A percentile compares a stretch with the other conserved stretches of the same genome.
phyloP scores from a whole-genome alignment of 1,140 invertebrate species.

The Calliphora vicina region DNA sequence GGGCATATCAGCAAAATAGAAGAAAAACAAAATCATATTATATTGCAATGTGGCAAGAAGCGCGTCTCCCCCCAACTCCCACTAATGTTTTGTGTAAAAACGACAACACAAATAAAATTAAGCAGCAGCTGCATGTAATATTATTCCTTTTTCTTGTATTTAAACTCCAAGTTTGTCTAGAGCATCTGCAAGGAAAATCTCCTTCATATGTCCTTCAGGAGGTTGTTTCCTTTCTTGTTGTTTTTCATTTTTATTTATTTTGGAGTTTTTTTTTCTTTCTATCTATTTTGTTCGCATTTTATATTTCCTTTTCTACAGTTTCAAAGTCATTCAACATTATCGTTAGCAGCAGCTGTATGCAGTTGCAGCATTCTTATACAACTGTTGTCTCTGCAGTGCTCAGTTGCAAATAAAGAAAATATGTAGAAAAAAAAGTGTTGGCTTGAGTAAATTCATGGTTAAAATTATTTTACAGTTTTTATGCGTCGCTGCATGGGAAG shows the following conservation, averaged over 20 bases:
- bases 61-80: neutral
- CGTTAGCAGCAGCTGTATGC: neutral
- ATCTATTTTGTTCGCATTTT: neutral
- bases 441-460: neutral
- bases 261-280: neutral
- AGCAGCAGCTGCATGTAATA: neutral
- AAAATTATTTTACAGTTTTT: neutral
- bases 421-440: no score
- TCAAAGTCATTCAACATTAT: neutral
- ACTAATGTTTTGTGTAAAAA: neutral
- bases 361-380: neutral
- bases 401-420: no score
- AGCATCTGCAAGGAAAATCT: conserved; percentile 9
- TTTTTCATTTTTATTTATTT: neutral
- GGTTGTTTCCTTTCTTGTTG: neutral
- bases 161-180: neutral
- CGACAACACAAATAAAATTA: no score
- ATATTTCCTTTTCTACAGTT: neutral
- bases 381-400: no score
- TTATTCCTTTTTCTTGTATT: neutral
- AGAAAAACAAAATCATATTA: neutral
- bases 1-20: neutral
- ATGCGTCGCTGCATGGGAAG: neutral
- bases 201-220: conserved; percentile 15
- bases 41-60: neutral